Conservation (phyloP, 2,113 vertebrate species). For the Cricetomys ansorgei region DNA sequence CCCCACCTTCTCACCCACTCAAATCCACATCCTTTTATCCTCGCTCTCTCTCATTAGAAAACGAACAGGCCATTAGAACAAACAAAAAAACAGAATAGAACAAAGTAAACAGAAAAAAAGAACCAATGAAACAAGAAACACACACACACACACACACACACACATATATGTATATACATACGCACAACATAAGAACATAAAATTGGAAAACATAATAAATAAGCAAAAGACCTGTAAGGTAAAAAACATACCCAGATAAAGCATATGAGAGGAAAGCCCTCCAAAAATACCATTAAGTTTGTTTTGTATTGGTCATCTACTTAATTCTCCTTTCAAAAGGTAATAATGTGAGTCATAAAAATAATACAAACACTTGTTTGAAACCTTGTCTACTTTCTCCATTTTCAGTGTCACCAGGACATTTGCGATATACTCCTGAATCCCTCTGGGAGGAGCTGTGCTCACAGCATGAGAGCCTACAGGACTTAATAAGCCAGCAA, state of each 20-base stretch:
- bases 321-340: neutral
- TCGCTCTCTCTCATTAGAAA: neutral
- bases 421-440: slow-evolving; percentile 39
- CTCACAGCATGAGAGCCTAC: slow-evolving; percentile 67
- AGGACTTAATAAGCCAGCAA: slow-evolving; percentile 56
- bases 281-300: neutral
- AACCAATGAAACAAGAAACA: neutral
- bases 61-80: neutral
- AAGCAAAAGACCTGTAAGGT: neutral
- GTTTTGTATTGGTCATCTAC: neutral
- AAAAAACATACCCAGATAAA: neutral
- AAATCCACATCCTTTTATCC: neutral
- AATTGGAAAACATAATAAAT: neutral
- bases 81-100: neutral
- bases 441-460: slow-evolving; percentile 68
- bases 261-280: neutral
- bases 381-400: neutral
- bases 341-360: neutral
- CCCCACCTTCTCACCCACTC: neutral
- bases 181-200: neutral
- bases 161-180: too few species aligned
- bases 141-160: neutral
- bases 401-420: slow-evolving; percentile 52
- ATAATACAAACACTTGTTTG: neutral
- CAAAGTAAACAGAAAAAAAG: neutral